Conservation (phyloP, 2,797 vertebrate genomes). For the Artibeus lituratus region DNA sequence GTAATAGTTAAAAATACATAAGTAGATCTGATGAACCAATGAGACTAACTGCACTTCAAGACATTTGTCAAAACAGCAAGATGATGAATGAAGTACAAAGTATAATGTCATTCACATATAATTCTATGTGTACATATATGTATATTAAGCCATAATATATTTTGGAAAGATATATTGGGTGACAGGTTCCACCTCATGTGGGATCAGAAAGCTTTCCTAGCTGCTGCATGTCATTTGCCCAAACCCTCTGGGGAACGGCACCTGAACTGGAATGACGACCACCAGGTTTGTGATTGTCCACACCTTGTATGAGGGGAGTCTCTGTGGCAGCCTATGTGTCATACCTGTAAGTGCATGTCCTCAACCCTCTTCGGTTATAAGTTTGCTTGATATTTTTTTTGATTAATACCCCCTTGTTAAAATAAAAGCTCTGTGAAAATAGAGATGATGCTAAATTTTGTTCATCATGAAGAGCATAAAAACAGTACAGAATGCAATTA, state of each 20-base stretch:
- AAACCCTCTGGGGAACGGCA: background rate
- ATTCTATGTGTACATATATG: background rate
- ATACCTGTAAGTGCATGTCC: accelerated
- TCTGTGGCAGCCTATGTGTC: accelerated
- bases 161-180: background rate
- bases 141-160: background rate
- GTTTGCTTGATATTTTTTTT: background rate
- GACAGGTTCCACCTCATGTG: background rate
- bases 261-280: background rate
- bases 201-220: background rate
- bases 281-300: background rate
- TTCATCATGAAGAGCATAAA: background rate
- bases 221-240: background rate
- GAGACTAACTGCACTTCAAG: background rate
- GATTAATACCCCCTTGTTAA: background rate
- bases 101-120: background rate
- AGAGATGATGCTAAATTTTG: background rate
- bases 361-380: background rate
- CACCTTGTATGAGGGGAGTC: accelerated
- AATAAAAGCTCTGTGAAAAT: background rate
- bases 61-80: background rate
- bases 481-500: background rate
- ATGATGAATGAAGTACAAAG: background rate
- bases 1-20: background rate
- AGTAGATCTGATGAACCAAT: background rate